phyloP scores from a whole-genome alignment of 1,140 invertebrate species.

The Hyles vespertilio region DNA sequence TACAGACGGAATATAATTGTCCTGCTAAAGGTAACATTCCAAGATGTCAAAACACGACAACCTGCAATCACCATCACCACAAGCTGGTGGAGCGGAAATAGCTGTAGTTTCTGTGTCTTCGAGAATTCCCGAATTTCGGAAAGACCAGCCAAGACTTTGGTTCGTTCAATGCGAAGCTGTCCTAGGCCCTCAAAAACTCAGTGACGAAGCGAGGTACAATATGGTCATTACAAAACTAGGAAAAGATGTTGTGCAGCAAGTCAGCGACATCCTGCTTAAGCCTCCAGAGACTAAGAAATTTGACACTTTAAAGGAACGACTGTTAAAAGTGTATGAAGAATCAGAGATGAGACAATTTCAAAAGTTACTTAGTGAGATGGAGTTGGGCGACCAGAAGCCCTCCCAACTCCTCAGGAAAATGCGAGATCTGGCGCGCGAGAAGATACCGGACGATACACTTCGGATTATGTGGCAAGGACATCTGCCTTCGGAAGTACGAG shows the following conservation, averaged over 20 bases:
- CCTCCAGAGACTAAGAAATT: slow-evolving; percentile 4
- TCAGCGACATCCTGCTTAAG: slow-evolving; percentile 11
- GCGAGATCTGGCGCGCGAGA: slow-evolving; percentile 10
- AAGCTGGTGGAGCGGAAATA: not conserved
- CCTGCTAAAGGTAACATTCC: too few relatives aligned
- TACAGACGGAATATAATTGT: too few relatives aligned
- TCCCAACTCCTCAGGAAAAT: slow-evolving; percentile 1
- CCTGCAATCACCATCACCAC: too few relatives aligned
- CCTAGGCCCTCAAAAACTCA: slow-evolving; percentile 15
- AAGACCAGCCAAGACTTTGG: slow-evolving; percentile 15
- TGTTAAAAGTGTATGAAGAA: slow-evolving; percentile 4
- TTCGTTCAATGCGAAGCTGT: slow-evolving; percentile 17
- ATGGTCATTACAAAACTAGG: slow-evolving; percentile 11
- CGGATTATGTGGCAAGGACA: slow-evolving; percentile 14
- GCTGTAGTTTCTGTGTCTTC: slow-evolving; percentile 6
- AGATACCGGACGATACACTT: slow-evolving; percentile 15
- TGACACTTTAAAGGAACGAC: not conserved
- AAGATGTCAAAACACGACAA: too few relatives aligned
- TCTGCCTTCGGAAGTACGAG: slow-evolving; percentile 7
- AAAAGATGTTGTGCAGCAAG: slow-evolving; percentile 14
- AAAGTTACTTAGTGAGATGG: slow-evolving; percentile 7
- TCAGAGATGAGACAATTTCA: slow-evolving; percentile 1
- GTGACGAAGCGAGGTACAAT: slow-evolving; percentile 1
- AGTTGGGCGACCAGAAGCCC: slow-evolving; percentile 4
- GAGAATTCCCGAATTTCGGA: slow-evolving; percentile 22